These are phyloP conservation scores for Brachypodius melanocephalos DNA, from an alignment of 2,113 vertebrate genomes.

Conservation along the genomic window DNA sequence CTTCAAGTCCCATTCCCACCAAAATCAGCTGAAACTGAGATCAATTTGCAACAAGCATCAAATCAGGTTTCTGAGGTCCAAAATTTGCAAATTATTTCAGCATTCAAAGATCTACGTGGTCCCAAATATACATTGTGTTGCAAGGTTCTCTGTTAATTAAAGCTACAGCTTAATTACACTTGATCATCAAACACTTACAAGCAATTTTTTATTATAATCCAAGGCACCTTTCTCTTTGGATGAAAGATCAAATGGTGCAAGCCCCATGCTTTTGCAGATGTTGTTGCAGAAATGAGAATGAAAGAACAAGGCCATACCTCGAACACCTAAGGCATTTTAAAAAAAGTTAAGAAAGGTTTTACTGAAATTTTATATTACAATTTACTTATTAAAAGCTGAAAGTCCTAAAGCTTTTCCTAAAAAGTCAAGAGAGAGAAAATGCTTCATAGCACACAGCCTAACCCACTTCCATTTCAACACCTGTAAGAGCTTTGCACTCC, in stretches of 20 bases:
- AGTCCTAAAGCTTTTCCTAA: not conserved
- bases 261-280: constrained; percentile 93
- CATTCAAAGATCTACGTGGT: not conserved
- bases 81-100: not conserved
- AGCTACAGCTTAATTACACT: not conserved
- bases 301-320: constrained; percentile 98
- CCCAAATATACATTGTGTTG: not conserved
- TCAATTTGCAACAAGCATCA: not conserved
- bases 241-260: constrained; percentile 89
- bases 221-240: constrained; percentile 79
- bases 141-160: not conserved
- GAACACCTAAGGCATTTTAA: constrained; percentile 79
- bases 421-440: not conserved
- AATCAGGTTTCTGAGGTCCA: not conserved
- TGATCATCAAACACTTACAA: constrained; percentile 76
- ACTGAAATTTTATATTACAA: not conserved
- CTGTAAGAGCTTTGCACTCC: not conserved
- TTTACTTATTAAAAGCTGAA: not conserved
- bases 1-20: not conserved
- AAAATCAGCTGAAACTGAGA: not conserved
- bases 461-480: not conserved
- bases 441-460: not conserved
- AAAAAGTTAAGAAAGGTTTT: not conserved
- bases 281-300: constrained; percentile 94
- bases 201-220: constrained; percentile 85